Conservation (phyloP, 2,113 vertebrate species). For the Chitala chitala region DNA sequence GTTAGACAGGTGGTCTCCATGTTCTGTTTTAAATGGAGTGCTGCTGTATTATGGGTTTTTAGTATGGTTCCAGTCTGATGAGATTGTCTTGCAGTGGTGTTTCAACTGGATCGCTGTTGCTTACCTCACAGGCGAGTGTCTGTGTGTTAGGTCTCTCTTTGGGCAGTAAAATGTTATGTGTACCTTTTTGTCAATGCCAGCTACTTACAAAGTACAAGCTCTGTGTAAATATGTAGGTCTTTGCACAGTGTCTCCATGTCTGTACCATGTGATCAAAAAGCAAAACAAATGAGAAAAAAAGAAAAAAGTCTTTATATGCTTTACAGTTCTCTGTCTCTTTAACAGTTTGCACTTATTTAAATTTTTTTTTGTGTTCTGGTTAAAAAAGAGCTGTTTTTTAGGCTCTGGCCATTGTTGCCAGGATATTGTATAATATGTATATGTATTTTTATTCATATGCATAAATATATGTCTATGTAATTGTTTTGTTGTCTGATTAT, state of each 20-base stretch:
- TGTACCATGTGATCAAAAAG: constrained; percentile 58
- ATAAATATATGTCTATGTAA: constrained; percentile 76
- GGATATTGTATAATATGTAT: constrained; percentile 70
- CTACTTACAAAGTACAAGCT: constrained; percentile 53
- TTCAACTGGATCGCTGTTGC: constrained; percentile 21
- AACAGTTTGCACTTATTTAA: constrained; percentile 79
- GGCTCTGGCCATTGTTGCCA: constrained; percentile 49
- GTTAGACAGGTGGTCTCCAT: not conserved
- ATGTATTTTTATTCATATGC: constrained; percentile 75
- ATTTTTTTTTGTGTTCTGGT: constrained; percentile 56
- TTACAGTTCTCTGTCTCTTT: constrained; percentile 66
- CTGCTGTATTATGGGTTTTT: constrained; percentile 18
- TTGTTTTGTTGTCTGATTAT: constrained; percentile 45
- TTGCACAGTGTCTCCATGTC: constrained; percentile 69
- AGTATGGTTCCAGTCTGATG: constrained; percentile 27
- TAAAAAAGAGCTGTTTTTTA: constrained; percentile 59
- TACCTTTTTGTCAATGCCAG: constrained; percentile 49
- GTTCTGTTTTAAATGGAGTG: not conserved
- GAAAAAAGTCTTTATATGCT: constrained; percentile 62
- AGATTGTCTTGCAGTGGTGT: constrained; percentile 36
- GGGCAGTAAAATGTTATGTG: constrained; percentile 43
- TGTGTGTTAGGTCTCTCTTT: constrained; percentile 33
- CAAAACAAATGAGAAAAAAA: constrained; percentile 38
- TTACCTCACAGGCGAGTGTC: constrained; percentile 35
- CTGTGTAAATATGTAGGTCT: constrained; percentile 63